Evolutionary conservation across 2,888 invertebrate genomes (phyloP).

Genomic region (Pycnomerus fuliginosus): DNA sequence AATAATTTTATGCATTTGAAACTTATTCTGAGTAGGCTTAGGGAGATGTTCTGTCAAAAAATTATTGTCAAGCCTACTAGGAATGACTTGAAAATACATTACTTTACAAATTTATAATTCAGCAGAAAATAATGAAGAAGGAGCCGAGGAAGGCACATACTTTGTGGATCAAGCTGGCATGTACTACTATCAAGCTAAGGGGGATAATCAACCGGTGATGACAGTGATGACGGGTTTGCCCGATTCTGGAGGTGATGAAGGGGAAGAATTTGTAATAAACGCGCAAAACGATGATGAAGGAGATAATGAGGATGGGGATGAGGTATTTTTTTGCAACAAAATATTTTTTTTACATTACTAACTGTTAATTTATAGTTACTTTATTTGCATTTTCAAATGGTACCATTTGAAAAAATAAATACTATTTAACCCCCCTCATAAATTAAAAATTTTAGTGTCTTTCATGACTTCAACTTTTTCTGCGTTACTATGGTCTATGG

Average conservation of each 20-base stretch:
- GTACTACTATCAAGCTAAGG: slow-evolving; percentile 77
- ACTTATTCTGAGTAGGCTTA: too few relatives aligned
- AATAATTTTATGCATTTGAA: too few relatives aligned
- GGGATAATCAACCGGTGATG: slow-evolving; percentile 64
- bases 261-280: slow-evolving; percentile 55
- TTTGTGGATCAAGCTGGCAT: slow-evolving; percentile 81
- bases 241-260: slow-evolving; percentile 48
- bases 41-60: too few relatives aligned
- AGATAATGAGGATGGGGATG: slow-evolving; percentile 42
- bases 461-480: too few relatives aligned
- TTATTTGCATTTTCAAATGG: too few relatives aligned
- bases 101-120: slow-evolving; percentile 1
- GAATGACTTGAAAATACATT: background rate
- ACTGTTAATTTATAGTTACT: too few relatives aligned
- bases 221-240: slow-evolving; percentile 58
- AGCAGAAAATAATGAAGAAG: slow-evolving; percentile 49
- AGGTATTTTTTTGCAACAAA: slow-evolving; percentile 12
- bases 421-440: too few relatives aligned
- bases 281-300: slow-evolving; percentile 53
- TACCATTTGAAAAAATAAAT: too few relatives aligned
- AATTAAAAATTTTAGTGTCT: too few relatives aligned
- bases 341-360: too few relatives aligned
- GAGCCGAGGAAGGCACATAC: slow-evolving; percentile 68
- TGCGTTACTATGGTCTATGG: too few relatives aligned
- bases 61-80: background rate